These are phyloP conservation scores for Brachionus paranguensis DNA, from an alignment of 1,140 invertebrate species.

Conservation along the genomic window DNA sequence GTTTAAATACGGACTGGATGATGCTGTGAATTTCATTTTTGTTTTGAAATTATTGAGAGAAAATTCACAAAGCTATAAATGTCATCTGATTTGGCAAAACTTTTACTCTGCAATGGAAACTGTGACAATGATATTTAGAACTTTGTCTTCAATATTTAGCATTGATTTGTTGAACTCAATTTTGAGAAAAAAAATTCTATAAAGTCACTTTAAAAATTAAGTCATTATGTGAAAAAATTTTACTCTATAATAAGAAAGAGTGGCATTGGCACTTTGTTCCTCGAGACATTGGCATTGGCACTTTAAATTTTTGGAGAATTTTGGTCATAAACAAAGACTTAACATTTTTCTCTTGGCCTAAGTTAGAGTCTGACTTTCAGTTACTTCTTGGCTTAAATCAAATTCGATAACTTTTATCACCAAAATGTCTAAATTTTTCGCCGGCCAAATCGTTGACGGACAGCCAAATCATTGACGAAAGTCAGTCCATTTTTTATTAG, in stretches of 20 bases:
- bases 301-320: no score
- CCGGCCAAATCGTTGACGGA: no score
- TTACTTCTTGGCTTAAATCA: not conserved
- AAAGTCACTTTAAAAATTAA: not conserved
- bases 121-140: slow-evolving; percentile 49
- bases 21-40: no score
- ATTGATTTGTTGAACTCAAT: not conserved
- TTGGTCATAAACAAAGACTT: not conserved
- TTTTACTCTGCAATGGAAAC: slow-evolving; percentile 51
- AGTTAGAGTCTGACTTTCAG: not conserved
- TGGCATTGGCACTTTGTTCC: not conserved
- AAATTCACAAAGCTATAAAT: no score
- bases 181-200: not conserved
- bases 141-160: slow-evolving; percentile 45
- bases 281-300: no score
- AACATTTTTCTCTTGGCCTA: not conserved
- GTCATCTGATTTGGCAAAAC: slow-evolving; percentile 46
- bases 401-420: no score
- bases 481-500: no score
- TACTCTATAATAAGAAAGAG: not conserved
- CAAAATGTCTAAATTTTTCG: no score
- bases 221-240: not conserved
- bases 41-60: no score
- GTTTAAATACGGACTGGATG: no score
- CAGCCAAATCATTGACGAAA: no score